Evolutionary conservation across 2,888 invertebrate genomes (phyloP).

Genomic region (Ctenicera cuprea): DNA sequence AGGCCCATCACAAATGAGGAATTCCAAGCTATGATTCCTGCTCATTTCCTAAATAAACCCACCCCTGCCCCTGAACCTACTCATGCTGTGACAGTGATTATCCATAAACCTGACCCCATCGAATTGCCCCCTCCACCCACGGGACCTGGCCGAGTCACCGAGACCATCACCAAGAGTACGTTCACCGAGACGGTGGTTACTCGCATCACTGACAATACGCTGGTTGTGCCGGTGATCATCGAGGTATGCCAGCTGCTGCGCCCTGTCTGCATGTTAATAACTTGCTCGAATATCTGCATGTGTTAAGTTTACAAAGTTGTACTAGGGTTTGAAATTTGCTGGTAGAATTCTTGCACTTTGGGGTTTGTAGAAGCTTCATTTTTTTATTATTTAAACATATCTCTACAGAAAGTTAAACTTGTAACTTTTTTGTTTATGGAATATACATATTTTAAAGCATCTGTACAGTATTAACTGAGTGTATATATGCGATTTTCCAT

Average conservation of each 20-base stretch:
- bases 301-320: not conserved
- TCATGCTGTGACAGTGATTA: constrained; percentile 86
- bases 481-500: too few relatives aligned
- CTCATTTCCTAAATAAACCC: constrained; percentile 82
- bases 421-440: too few relatives aligned
- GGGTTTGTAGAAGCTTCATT: constrained; percentile 19
- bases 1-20: constrained; percentile 95
- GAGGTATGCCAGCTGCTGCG: constrained; percentile 81
- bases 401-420: too few relatives aligned
- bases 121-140: constrained; percentile 90
- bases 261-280: constrained; percentile 48
- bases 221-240: constrained; percentile 88
- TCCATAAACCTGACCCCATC: constrained; percentile 83
- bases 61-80: constrained; percentile 62
- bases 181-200: constrained; percentile 97
- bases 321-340: not conserved
- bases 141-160: constrained; percentile 90
- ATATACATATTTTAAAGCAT: too few relatives aligned
- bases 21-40: constrained; percentile 96
- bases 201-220: constrained; percentile 93
- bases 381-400: not conserved
- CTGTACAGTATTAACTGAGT: too few relatives aligned
- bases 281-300: constrained; percentile 43
- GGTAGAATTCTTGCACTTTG: constrained; percentile 22
- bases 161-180: constrained; percentile 96